Base-by-base conservation (phyloP, 1,140 invertebrate species). In the Drosophila albomicans region DNA sequence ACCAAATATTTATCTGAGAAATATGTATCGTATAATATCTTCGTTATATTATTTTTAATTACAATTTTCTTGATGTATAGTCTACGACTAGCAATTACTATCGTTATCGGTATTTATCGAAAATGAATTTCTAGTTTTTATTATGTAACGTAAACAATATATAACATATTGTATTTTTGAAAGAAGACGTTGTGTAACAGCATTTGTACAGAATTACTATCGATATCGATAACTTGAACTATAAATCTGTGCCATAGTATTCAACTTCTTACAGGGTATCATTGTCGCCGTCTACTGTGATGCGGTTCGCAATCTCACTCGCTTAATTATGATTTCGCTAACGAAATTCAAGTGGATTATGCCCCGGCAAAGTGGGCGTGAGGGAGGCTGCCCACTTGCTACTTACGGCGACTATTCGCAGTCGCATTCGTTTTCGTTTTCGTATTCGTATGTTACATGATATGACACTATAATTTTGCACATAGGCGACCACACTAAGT, bases 381-480 rank as follows among this genome's bases (percentile, higher is more conserved):
- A 43, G 41, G n/a, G 41, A 43, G 41, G 41, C 41, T 13, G 41
- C 11, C 41, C 41, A 5, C 41, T 43, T 43, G 41, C 41, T 13
- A 43, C 5, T 13, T 43, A 43, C 41, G 7, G 35, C 35, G 35
- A 38, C 7, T 32, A 32, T 32, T 25, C 20, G 20, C 20, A 25
- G 20, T 32, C 32, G 32, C 7, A 32, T 32, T 32, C 32, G 32
- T 32, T 7, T 32, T 32, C 32, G 32, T 32, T 2, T 32, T 32
- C 32, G 32, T 32, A 32, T 32, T 32, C 35, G 35, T 38, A 48
- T 76, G 74, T 80, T 75, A 87, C 73, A 78, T 63, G 80, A 87
- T 79, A 68, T 82, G 77, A 78, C 84, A 88, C 80, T 78, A 88
- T 88, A 87, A 87, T 87, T 88, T 65, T 75, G 35, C 78, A 70